Evolutionary conservation across 1,140 invertebrate species (phyloP), one percentile per base, ranked within the genome.

Genomic region (Aphelinus atriplicis): DNA sequence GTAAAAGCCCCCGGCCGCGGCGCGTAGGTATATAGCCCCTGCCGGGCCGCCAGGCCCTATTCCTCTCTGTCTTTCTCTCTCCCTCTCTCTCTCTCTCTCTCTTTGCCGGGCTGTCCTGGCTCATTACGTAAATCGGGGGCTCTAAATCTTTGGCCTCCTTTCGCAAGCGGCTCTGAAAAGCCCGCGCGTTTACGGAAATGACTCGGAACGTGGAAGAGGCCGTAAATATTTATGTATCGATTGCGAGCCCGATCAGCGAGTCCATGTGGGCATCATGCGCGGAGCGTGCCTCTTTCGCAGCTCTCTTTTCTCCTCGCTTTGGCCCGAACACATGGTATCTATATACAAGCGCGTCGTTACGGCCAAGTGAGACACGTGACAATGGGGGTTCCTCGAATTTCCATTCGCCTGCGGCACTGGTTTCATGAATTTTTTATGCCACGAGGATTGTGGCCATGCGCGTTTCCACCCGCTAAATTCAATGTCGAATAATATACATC

Each of bases 121-220:
- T 77, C 77, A 78, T 87, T 86, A 84, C 84, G 84, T 84, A 83
- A 85, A 86, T 86, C 82, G 80, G 80, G 80, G 78, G 76, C 82
- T 81, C 81, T 84, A 83, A 84, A 84, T 84, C 83, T 84, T 82
- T 77, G 70, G 63, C 51, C 72, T 67, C 57, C 73, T 51, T 45
- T 71, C 73, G 63, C 10, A 76, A 76, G 55, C 26, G 26, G 26
- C 26, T 26, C 26, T 26, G 68, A 70, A 70, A 70, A 60, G 50
- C 46, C 50, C 57, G 60, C 68, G 71, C 77, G 78, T 78, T 80
- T 77, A 79, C 76, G 61, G 68, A 69, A 73, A 73, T 58, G 76
- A 80, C 80, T 77, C 71, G 60, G 46, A 70, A 69, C 65, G 72
- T 53, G 61, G 68, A 46, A 50, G 71, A 2, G 5, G 53, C 65